Base-by-base conservation (phyloP, 2,797 vertebrate genomes). In the Urocyon cinereoargenteus region DNA sequence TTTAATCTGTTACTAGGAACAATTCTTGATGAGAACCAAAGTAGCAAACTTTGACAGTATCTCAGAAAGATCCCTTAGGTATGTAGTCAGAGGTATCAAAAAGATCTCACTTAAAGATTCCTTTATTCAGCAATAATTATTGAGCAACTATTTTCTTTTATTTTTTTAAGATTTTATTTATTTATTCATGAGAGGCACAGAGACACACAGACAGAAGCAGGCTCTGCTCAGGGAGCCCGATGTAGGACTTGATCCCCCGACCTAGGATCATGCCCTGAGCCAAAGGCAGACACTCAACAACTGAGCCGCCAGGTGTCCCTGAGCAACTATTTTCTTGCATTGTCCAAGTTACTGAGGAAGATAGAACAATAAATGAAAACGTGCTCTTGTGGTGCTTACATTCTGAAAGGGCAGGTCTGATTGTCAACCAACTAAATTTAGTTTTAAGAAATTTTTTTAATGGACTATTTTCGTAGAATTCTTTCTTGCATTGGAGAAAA, bases 371-470 rank as follows among this genome's bases (percentile, higher is more conserved):
- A 11, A 34, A 62, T 9, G 68, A 64, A 96, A 82, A 45, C 3
- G 5, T 78, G 10, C 14, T 72, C 9, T 51, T 68, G 1, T 82
- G 36, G 24, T 68, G 75, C 12, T 94, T 55, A 45, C 31, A 19
- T 79, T 90, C 10, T 90, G 59, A 75, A 91, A 86, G 14, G 2
- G 3, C 19, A 26, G 28, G 5, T 86, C 31, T 84, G 12, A 66
- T 34, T 61, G 31, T 64, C 11, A 36, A 26, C 51, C 45, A 79
- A 86, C 51, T 61, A 86, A 68, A 4, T 59, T 19, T 16, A 45
- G 31, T 90, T 92, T 85, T 81, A 85, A 36, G 21, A 61, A 55
- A 55, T 53, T 57, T 91, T 79, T 95, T 79, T 87, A 24, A 86
- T 90, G 45, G 70, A 72, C 28, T 90, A 1, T 84, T 82, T 93